These are phyloP conservation scores for Trichogramma evanescens DNA, from an alignment of 2,888 invertebrate genomes.

Conservation along the genomic window DNA sequence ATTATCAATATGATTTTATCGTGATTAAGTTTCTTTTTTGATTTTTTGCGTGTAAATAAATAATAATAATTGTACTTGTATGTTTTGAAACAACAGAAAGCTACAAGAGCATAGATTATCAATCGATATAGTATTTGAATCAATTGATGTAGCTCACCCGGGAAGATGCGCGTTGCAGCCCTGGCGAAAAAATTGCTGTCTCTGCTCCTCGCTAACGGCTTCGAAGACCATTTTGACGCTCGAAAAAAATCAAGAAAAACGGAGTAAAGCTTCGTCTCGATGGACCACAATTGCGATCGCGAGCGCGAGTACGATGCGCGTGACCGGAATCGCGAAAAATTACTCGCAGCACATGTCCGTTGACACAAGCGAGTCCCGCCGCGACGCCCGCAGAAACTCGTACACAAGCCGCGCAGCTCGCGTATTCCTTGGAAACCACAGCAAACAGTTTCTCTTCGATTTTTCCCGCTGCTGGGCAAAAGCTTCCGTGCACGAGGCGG, in stretches of 20 bases:
- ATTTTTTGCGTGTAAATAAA: too few relatives aligned
- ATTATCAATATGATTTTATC: too few relatives aligned
- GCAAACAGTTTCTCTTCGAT: constrained; percentile 1
- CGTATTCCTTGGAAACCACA: constrained; percentile 1
- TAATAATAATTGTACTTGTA: too few relatives aligned
- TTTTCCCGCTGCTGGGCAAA: neutral
- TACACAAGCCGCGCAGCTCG: neutral
- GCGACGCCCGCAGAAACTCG: neutral
- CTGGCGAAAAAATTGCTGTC: constrained; percentile 55
- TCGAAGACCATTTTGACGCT: constrained; percentile 53
- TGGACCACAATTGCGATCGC: neutral
- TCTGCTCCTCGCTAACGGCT: constrained; percentile 56
- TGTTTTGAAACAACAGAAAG: too few relatives aligned
- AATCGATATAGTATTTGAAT: neutral
- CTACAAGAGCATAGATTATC: too few relatives aligned
- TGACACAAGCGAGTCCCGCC: too few relatives aligned
- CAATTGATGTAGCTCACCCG: constrained; percentile 48
- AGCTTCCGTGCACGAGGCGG: too few relatives aligned
- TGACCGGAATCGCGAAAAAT: too few relatives aligned
- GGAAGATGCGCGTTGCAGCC: constrained; percentile 59
- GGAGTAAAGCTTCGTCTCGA: neutral
- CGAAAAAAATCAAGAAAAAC: neutral
- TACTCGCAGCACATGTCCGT: neutral
- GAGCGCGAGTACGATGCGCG: too few relatives aligned
- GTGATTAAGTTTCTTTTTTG: too few relatives aligned